Evolutionary conservation across 1,140 invertebrate species (phyloP).

Genomic region (Ceratosolen solmsi): DNA sequence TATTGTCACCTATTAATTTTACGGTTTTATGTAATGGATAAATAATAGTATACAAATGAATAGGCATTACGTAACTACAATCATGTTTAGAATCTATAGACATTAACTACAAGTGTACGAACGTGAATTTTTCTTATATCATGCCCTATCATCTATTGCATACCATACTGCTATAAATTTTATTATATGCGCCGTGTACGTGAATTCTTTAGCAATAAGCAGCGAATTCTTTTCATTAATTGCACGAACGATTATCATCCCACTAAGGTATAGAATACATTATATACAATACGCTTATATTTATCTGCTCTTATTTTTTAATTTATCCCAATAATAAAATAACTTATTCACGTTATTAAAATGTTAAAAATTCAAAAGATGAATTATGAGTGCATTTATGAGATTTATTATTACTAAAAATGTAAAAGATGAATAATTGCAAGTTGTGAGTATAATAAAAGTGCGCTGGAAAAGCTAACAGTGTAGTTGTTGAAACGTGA

Average conservation of each 20-base stretch:
- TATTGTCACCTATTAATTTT: too few species aligned
- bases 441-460: background rate
- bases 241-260: background rate
- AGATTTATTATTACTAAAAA: constrained; percentile 5
- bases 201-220: background rate
- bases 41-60: background rate
- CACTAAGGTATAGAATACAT: background rate
- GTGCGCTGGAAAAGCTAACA: background rate
- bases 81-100: too few species aligned
- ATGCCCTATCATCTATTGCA: background rate
- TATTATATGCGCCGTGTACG: background rate
- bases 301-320: background rate
- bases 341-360: background rate
- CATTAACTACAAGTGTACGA: background rate
- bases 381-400: background rate
- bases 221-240: constrained; percentile 6
- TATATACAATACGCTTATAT: background rate
- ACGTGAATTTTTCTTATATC: background rate
- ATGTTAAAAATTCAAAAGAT: background rate
- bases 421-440: background rate
- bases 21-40: too few species aligned
- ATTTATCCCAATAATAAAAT: background rate
- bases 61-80: background rate
- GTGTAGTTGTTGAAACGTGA: background rate
- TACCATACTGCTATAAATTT: background rate